A percentile compares a stretch with the other conserved stretches of the same genome.
Evolutionary conservation across 2,113 vertebrate genomes (phyloP).

Genomic region (Vireo altiloquus): DNA sequence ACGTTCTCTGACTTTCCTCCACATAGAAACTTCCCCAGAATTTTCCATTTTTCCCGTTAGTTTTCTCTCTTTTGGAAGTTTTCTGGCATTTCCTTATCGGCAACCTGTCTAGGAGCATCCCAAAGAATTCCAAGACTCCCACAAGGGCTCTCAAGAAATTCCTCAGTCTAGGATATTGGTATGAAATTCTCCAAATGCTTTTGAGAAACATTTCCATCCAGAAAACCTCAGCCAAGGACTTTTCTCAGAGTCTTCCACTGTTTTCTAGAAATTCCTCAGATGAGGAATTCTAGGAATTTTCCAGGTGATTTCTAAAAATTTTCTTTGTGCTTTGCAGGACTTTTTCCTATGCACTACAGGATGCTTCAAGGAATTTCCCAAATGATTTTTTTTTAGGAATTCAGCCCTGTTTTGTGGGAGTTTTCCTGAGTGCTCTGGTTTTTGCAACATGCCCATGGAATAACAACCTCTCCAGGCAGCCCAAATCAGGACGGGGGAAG

Average conservation of each 20-base stretch:
- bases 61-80: not conserved
- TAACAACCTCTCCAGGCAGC: not conserved
- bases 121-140: not conserved
- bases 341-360: not conserved
- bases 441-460: accelerated
- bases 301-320: not conserved
- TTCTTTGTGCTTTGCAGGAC: not conserved
- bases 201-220: not conserved
- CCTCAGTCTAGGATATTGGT: not conserved
- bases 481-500: not conserved
- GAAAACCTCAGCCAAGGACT: not conserved
- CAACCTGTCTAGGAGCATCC: not conserved
- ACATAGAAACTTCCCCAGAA: not conserved
- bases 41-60: not conserved
- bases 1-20: not conserved
- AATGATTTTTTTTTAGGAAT: not conserved
- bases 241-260: not conserved
- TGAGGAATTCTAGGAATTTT: not conserved
- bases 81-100: not conserved
- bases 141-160: not conserved
- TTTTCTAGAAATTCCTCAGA: not conserved
- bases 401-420: not conserved
- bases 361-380: not conserved
- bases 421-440: not conserved
- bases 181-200: not conserved